Evolutionary conservation across 2,888 invertebrate species (phyloP).

Genomic region (Nemotelus nigrinus): DNA sequence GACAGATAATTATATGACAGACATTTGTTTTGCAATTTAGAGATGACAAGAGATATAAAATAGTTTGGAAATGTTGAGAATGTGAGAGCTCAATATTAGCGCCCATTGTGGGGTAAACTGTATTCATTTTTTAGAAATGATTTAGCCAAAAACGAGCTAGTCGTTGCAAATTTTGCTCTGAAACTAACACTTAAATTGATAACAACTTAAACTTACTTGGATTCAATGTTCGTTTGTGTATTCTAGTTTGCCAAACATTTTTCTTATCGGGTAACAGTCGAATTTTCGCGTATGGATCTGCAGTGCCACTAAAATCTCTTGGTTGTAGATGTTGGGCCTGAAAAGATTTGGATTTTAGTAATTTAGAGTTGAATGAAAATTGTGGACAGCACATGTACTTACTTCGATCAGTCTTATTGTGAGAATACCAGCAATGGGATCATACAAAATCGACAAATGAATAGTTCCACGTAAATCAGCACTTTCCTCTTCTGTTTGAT

Average conservation of each 20-base stretch:
- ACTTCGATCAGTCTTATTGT: constrained; percentile 74
- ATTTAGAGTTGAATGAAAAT: constrained; percentile 13
- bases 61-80: neutral
- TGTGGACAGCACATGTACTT: constrained; percentile 43
- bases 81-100: neutral
- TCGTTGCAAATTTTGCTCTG: neutral
- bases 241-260: constrained; percentile 72
- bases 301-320: constrained; percentile 70
- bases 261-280: constrained; percentile 71
- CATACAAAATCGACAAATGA: constrained; percentile 71
- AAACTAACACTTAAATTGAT: neutral
- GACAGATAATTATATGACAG: neutral
- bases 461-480: constrained; percentile 72
- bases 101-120: too few species aligned
- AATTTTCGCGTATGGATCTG: constrained; percentile 75
- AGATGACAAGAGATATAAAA: neutral
- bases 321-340: constrained; percentile 70
- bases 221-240: constrained; percentile 73
- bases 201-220: constrained; percentile 65
- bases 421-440: constrained; percentile 71
- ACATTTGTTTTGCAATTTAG: neutral
- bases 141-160: too few species aligned
- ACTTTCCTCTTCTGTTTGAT: constrained; percentile 55
- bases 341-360: constrained; percentile 12
- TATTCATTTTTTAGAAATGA: too few species aligned